Conservation (phyloP, 2,113 vertebrate genomes). For the Collichthys lucidus region DNA sequence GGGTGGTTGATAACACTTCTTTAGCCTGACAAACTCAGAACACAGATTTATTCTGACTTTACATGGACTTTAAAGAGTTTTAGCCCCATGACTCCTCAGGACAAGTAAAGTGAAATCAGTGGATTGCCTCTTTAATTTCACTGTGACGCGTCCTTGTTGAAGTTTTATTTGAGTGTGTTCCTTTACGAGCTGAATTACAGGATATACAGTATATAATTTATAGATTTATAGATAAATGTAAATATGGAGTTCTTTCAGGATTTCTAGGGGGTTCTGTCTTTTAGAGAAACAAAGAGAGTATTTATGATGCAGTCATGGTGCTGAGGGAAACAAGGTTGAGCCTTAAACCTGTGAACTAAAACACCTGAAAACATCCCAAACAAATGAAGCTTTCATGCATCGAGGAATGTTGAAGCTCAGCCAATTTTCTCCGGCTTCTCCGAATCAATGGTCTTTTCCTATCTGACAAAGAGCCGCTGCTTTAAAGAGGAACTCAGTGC, state of each 20-base stretch:
- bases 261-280: background rate
- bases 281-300: background rate
- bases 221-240: background rate
- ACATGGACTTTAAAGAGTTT: too few species aligned
- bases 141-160: too few species aligned
- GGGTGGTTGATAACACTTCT: too few species aligned
- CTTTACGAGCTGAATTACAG: background rate
- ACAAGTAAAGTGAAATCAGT: too few species aligned
- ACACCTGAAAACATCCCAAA: background rate
- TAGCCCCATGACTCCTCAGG: too few species aligned
- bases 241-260: background rate
- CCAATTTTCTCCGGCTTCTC: conserved; percentile 10
- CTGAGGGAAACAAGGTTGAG: background rate
- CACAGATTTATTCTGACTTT: too few species aligned
- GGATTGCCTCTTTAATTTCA: too few species aligned
- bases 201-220: too few species aligned
- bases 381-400: conserved; percentile 13
- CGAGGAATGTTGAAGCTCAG: conserved; percentile 1
- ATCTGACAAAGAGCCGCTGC: background rate
- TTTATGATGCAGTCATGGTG: background rate
- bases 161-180: too few species aligned
- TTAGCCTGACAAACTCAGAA: too few species aligned
- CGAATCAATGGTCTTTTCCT: background rate
- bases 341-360: background rate
- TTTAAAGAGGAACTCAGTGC: background rate